Evolutionary conservation across 1,140 invertebrate genomes (phyloP).

Genomic region (Procambarus virginalis): DNA sequence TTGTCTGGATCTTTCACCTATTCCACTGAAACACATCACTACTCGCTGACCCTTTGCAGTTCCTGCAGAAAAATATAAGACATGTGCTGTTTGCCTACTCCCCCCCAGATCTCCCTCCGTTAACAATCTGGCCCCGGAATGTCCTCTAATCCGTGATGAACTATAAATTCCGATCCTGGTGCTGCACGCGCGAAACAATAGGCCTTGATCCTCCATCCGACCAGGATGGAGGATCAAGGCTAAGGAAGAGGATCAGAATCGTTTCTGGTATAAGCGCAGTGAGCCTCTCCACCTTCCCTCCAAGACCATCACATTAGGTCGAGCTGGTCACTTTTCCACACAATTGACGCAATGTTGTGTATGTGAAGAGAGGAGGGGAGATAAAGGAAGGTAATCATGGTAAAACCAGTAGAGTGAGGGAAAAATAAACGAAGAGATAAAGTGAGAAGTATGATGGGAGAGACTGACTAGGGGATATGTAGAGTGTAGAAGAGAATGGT

Average conservation of each 20-base stretch:
- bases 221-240: background rate
- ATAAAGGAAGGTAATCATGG: background rate
- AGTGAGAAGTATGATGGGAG: too few species aligned
- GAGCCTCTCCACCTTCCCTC: background rate
- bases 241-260: background rate
- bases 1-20: too few species aligned
- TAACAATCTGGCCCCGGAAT: too few species aligned
- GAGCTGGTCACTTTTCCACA: slow-evolving; percentile 16
- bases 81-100: too few species aligned
- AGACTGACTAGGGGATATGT: too few species aligned
- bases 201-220: background rate
- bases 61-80: too few species aligned
- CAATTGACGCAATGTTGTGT: background rate
- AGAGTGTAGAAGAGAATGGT: too few species aligned
- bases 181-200: background rate
- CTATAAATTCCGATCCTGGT: background rate
- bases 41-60: too few species aligned
- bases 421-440: background rate
- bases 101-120: too few species aligned
- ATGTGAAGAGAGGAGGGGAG: background rate
- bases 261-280: background rate
- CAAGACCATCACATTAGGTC: background rate
- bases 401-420: background rate
- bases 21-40: too few species aligned
- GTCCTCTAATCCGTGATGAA: background rate